A percentile compares a stretch with the other conserved stretches of the same genome.
Evolutionary conservation across 2,113 vertebrate species (phyloP).

Genomic region (Dipodomys ordii): DNA sequence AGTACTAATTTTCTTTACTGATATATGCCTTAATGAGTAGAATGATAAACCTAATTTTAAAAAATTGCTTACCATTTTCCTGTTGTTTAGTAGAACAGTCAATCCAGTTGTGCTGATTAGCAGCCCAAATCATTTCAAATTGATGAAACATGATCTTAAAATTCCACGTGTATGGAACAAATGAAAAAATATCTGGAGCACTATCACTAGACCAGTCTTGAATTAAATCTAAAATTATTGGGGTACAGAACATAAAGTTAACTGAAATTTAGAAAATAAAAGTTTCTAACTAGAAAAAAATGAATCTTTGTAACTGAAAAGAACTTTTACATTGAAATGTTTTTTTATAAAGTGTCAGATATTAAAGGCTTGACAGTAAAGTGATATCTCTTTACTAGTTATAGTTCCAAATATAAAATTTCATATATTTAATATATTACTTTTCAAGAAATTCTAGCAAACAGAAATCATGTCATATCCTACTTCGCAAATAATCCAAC

Average conservation of each 20-base stretch:
- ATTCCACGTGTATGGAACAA: constrained; percentile 98
- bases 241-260: constrained; percentile 34
- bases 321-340: constrained; percentile 47
- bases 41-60: constrained; percentile 4
- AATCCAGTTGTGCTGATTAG: constrained; percentile 99
- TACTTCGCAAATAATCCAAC: neutral
- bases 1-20: constrained; percentile 24
- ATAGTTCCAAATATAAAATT: constrained; percentile 35
- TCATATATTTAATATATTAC: neutral
- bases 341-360: constrained; percentile 34
- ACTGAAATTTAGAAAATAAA: constrained; percentile 7
- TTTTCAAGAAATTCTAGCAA: constrained; percentile 35
- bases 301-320: constrained; percentile 45
- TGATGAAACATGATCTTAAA: constrained; percentile 99
- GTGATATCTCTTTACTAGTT: neutral
- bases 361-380: neutral
- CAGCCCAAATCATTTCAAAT: constrained; percentile 99
- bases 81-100: constrained; percentile 99
- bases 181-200: constrained; percentile 97
- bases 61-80: constrained; percentile 93
- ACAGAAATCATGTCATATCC: neutral
- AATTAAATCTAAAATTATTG: constrained; percentile 93
- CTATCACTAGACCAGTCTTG: constrained; percentile 98
- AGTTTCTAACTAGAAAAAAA: constrained; percentile 45
- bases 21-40: constrained; percentile 32